Conservation (phyloP, 1,140 invertebrate genomes). For the Octopus sinensis region DNA sequence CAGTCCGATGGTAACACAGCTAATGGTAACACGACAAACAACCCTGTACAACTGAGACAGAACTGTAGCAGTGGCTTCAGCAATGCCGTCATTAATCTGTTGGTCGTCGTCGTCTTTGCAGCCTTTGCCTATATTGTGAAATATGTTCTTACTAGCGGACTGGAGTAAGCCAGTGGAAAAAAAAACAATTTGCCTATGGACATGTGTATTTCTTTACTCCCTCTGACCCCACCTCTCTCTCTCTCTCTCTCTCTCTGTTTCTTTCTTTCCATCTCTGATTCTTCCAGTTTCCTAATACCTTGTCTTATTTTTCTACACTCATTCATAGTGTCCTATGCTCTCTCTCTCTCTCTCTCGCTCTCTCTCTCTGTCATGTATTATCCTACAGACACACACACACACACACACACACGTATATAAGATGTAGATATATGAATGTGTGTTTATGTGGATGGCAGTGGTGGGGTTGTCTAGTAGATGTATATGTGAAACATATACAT, state of each 20-base stretch:
- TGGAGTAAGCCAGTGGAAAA: constrained; percentile 32
- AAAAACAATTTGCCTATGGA: neutral
- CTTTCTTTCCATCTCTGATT: neutral
- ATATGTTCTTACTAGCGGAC: constrained; percentile 68
- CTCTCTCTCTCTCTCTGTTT: neutral
- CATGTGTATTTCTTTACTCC: neutral
- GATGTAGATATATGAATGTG: neutral
- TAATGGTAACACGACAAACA: too few relatives aligned
- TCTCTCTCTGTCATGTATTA: neutral
- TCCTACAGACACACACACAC: neutral
- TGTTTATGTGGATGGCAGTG: neutral
- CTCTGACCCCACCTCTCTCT: neutral
- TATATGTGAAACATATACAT: neutral
- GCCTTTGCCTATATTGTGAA: constrained; percentile 82
- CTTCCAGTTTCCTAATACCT: neutral
- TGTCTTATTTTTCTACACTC: too few relatives aligned
- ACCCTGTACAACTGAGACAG: too few relatives aligned
- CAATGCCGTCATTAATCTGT: constrained; percentile 74
- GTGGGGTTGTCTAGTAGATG: neutral
- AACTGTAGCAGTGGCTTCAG: constrained; percentile 63
- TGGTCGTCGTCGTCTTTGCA: constrained; percentile 78
- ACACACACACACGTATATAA: neutral
- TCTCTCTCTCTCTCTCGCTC: neutral
- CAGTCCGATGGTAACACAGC: too few relatives aligned
- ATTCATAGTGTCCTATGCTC: too few relatives aligned